Conservation (phyloP, 2,797 vertebrate genomes). For the Sphenodon punctatus region DNA sequence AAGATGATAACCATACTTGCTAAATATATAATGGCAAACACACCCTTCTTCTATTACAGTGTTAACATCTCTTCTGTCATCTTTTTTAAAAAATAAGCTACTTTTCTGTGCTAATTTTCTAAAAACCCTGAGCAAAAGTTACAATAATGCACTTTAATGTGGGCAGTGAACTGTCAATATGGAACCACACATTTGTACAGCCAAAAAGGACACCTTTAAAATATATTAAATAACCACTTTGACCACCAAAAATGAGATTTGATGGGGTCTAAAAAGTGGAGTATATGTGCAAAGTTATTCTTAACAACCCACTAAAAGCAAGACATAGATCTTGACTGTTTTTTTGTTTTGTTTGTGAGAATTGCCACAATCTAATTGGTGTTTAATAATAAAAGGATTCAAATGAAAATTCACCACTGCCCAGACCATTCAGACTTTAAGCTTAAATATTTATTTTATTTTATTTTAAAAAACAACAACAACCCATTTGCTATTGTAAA, state of each 20-base stretch:
- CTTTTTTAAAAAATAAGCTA: conserved; percentile 85
- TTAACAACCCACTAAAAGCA: conserved; percentile 81
- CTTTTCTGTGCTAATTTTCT: conserved; percentile 85
- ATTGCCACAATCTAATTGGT: conserved; percentile 79
- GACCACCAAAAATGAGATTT: conserved; percentile 71
- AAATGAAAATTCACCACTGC: conserved; percentile 92
- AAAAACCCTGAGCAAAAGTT: conserved; percentile 96
- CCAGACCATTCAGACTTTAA: conserved; percentile 86
- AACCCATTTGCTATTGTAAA: conserved; percentile 80
- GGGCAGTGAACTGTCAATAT: conserved; percentile 91
- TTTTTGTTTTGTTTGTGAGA: conserved; percentile 72
- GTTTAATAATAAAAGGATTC: conserved; percentile 78
- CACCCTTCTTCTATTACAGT: conserved; percentile 82
- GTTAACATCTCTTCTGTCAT: conserved; percentile 81
- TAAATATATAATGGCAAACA: conserved; percentile 83
- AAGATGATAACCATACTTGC: conserved; percentile 82
- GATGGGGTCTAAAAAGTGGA: conserved; percentile 72
- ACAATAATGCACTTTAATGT: conserved; percentile 95
- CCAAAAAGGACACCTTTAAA: conserved; percentile 78
- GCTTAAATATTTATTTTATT: conserved; percentile 78
- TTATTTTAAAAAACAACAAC: conserved; percentile 32
- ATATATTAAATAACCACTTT: conserved; percentile 76
- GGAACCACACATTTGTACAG: conserved; percentile 83
- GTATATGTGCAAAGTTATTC: conserved; percentile 81
- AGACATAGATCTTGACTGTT: conserved; percentile 78